Percentiles rank a stretch among this genome's conserved stretches.
phyloP scores from a whole-genome alignment of 2,888 invertebrate genomes.

The Lycaena phlaeas region DNA sequence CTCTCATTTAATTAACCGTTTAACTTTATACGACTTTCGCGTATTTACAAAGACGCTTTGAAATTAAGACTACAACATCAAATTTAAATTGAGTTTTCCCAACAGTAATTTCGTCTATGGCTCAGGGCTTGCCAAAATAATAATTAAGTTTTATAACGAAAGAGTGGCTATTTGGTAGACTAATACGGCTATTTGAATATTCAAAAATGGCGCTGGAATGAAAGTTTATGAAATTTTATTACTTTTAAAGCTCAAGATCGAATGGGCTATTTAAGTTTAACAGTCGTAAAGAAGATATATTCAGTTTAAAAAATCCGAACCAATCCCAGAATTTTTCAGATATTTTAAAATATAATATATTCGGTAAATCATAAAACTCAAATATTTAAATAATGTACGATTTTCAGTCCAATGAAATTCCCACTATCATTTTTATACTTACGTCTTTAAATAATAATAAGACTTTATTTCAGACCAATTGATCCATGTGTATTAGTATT shows the following conservation, averaged over 20 bases:
- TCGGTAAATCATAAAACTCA: too few species aligned
- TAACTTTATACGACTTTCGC: conserved; percentile 26
- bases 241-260: conserved; percentile 1
- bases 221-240: conserved; percentile 1
- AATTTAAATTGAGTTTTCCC: conserved; percentile 59
- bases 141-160: conserved; percentile 43
- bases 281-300: too few species aligned
- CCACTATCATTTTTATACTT: too few species aligned
- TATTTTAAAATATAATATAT: too few species aligned
- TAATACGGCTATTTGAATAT: conserved; percentile 11
- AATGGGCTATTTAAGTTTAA: too few species aligned
- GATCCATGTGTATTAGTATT: too few species aligned
- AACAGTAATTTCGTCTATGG: conserved; percentile 44
- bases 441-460: too few species aligned
- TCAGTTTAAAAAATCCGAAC: too few species aligned
- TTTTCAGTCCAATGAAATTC: too few species aligned
- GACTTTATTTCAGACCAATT: too few species aligned
- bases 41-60: conserved; percentile 30
- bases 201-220: not conserved
- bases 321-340: too few species aligned
- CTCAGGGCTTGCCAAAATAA: conserved; percentile 49
- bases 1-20: conserved; percentile 41
- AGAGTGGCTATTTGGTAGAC: conserved; percentile 22
- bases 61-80: conserved; percentile 45
- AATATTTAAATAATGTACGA: too few species aligned